Percentiles rank a stretch among this genome's conserved stretches.
Conservation (phyloP, 2,797 vertebrate species). For the Potorous gilbertii region DNA sequence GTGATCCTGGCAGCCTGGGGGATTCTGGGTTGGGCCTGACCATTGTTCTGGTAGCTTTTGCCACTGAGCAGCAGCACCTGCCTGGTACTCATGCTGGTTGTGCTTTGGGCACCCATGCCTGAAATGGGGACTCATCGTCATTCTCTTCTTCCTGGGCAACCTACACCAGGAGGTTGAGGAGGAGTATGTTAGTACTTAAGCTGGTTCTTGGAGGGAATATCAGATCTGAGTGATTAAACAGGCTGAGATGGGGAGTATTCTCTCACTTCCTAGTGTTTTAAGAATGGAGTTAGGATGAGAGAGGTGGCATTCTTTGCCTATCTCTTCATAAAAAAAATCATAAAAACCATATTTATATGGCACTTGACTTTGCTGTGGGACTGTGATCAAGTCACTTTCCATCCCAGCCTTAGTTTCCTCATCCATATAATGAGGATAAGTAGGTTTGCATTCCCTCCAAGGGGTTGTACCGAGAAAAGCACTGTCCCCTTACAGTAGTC, state of each 20-base stretch:
- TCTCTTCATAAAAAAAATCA: not conserved
- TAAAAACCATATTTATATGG: not conserved
- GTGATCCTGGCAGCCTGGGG: conserved; percentile 51
- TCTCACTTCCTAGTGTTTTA: not conserved
- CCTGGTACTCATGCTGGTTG: not conserved
- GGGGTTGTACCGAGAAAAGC: not conserved
- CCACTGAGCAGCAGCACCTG: conserved; percentile 23
- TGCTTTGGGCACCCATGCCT: conserved; percentile 3
- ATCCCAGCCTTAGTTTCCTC: conserved; percentile 8
- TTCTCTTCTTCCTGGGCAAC: not conserved
- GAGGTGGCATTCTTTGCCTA: not conserved
- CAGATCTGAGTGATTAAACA: not conserved
- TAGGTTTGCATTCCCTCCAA: not conserved
- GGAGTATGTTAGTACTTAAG: not conserved
- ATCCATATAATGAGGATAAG: conserved; percentile 3
- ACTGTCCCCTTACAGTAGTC: not conserved
- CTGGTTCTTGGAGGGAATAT: not conserved
- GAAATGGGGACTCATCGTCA: conserved; percentile 28
- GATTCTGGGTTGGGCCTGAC: conserved; percentile 57
- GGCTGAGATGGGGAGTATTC: not conserved
- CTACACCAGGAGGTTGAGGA: not conserved
- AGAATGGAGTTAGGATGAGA: not conserved
- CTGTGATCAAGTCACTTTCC: not conserved
- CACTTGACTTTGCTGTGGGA: not conserved
- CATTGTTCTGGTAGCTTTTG: conserved; percentile 64